Evolutionary conservation across 2,113 vertebrate species (phyloP).

Genomic region (Bolborhynchus lineola): DNA sequence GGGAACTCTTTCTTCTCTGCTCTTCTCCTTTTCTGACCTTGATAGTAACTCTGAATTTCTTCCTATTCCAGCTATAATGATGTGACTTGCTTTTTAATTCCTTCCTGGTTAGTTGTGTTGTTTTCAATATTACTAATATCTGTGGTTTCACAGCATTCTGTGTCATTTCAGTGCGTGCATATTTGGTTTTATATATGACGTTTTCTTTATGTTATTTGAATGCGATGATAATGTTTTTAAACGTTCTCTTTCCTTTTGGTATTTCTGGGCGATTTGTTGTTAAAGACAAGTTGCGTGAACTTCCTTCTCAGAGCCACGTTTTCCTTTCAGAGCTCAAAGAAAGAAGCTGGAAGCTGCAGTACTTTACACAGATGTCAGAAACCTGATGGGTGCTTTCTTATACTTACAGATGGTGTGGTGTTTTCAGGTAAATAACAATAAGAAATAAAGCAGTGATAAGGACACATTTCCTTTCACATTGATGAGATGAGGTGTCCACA

Average conservation of each 20-base stretch:
- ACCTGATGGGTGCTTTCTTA: constrained; percentile 76
- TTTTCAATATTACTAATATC: background rate
- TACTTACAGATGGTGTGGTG: constrained; percentile 77
- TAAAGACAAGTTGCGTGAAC: constrained; percentile 23
- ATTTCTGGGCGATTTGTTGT: background rate
- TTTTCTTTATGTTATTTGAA: background rate
- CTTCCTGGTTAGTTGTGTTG: background rate
- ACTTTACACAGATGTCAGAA: constrained; percentile 74
- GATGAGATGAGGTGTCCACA: constrained; percentile 48
- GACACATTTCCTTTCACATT: constrained; percentile 38
- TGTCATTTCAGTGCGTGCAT: rapidly evolving
- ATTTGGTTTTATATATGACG: background rate
- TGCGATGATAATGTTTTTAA: background rate
- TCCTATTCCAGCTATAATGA: background rate
- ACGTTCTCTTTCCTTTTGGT: background rate
- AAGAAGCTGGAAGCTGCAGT: constrained; percentile 76
- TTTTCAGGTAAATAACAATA: constrained; percentile 69
- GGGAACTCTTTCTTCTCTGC: background rate
- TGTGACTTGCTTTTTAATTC: background rate
- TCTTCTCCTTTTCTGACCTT: background rate
- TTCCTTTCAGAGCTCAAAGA: constrained; percentile 81
- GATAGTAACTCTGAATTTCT: background rate
- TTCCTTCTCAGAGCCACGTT: constrained; percentile 70
- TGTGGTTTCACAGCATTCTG: background rate
- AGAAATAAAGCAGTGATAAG: background rate